Conservation (phyloP, 2,888 invertebrate genomes). For the Polylopha cassiicola region DNA sequence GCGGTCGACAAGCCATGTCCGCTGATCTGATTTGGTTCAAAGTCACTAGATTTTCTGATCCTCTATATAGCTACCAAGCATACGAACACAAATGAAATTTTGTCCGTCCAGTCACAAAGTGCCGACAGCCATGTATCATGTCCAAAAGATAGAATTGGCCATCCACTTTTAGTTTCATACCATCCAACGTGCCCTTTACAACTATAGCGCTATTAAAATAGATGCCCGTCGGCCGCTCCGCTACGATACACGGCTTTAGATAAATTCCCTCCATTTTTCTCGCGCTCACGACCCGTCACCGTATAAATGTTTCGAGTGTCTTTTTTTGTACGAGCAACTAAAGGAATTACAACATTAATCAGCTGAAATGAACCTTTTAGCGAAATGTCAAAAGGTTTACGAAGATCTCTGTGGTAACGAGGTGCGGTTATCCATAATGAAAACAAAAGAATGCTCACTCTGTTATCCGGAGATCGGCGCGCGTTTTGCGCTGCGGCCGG, state of each 20-base stretch:
- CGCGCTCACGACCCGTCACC: constrained; percentile 53
- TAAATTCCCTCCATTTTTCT: constrained; percentile 65
- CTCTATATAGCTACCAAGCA: constrained; percentile 1
- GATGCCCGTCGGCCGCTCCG: constrained; percentile 39
- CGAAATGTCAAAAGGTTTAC: constrained; percentile 70
- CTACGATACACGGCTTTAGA: constrained; percentile 51
- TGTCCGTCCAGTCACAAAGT: constrained; percentile 34
- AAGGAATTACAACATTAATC: constrained; percentile 70
- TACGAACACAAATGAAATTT: constrained; percentile 39
- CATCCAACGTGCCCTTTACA: constrained; percentile 18
- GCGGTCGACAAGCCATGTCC: constrained; percentile 18
- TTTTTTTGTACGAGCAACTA: constrained; percentile 57
- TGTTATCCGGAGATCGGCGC: constrained; percentile 42
- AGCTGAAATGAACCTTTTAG: constrained; percentile 70
- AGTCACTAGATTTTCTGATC: too few species aligned
- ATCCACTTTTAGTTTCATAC: constrained; percentile 32
- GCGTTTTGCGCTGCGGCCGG: constrained; percentile 37
- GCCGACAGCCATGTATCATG: constrained; percentile 24
- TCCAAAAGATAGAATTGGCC: constrained; percentile 30
- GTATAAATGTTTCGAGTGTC: constrained; percentile 58
- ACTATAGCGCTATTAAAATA: constrained; percentile 45
- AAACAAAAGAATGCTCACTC: constrained; percentile 63
- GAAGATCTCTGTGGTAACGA: constrained; percentile 55
- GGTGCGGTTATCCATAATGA: constrained; percentile 51
- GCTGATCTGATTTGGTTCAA: constrained; percentile 6